Evolutionary conservation across 2,888 invertebrate species (phyloP).

Genomic region (Acanthopleura granulata): DNA sequence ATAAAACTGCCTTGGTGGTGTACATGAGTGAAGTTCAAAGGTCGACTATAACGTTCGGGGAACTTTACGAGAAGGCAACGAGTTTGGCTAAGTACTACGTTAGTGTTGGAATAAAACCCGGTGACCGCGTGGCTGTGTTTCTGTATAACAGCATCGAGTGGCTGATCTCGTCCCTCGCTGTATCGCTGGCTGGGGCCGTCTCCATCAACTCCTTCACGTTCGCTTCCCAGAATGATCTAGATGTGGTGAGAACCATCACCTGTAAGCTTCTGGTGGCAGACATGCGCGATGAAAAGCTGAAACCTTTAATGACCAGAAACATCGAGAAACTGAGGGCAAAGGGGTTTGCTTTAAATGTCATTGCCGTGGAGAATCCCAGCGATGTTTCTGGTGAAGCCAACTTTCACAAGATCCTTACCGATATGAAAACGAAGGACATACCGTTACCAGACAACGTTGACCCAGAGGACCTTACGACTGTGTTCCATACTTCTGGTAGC

Average conservation of each 20-base stretch:
- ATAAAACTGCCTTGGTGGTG: slow-evolving; percentile 19
- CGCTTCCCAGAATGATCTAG: not conserved
- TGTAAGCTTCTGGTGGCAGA: slow-evolving; percentile 1
- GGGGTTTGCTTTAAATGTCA: not conserved
- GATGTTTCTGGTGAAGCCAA: not conserved
- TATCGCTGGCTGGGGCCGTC: not conserved
- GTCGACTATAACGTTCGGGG: slow-evolving; percentile 15
- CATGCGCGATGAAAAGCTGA: not conserved
- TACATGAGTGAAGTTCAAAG: not conserved
- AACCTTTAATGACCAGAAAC: not conserved
- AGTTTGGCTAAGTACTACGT: slow-evolving; percentile 13
- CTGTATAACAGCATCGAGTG: not conserved
- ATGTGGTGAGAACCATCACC: not conserved
- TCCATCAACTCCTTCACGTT: not conserved
- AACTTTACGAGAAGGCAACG: not conserved
- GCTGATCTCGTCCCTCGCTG: not conserved
- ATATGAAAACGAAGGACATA: not conserved
- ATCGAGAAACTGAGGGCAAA: not conserved
- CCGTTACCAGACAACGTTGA: not conserved
- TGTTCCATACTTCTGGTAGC: slow-evolving; percentile 23
- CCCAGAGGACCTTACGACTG: slow-evolving; percentile 21
- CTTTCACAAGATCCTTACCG: not conserved
- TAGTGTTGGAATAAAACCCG: not conserved
- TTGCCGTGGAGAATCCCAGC: not conserved
- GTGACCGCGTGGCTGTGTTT: slow-evolving; percentile 17